Percentiles rank a stretch among this genome's conserved stretches.
Conservation (phyloP, 2,797 vertebrate genomes). For the Micromesistius poutassou region DNA sequence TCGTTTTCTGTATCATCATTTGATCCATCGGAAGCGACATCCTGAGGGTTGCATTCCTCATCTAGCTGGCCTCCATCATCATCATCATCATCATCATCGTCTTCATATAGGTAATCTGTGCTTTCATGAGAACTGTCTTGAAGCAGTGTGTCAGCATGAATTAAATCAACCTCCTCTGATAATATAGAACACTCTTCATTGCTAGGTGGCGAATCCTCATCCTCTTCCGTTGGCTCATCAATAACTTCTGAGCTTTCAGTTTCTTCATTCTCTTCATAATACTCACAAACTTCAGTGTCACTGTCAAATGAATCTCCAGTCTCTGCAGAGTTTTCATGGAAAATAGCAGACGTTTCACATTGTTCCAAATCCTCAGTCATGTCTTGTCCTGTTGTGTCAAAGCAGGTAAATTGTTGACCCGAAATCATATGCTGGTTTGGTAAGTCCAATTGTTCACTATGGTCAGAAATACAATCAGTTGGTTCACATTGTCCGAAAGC, state of each 20-base stretch:
- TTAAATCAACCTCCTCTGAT: conserved; percentile 24
- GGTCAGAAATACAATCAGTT: conserved; percentile 33
- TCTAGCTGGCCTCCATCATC: conserved; percentile 8
- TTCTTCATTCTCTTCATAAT: conserved; percentile 24
- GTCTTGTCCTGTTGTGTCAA: conserved; percentile 50
- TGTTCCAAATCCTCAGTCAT: conserved; percentile 50
- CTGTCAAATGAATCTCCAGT: conserved; percentile 33
- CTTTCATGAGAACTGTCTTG: conserved; percentile 28
- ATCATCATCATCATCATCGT: neutral
- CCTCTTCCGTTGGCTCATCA: conserved; percentile 30
- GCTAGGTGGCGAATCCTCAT: conserved; percentile 7
- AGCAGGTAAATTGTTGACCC: conserved; percentile 32
- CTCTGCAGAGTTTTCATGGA: conserved; percentile 20
- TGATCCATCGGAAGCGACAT: neutral
- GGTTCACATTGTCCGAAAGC: conserved; percentile 40
- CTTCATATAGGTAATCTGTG: conserved; percentile 7
- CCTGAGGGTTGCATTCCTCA: conserved; percentile 24
- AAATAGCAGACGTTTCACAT: conserved; percentile 25
- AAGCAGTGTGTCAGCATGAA: conserved; percentile 5
- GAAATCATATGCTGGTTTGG: conserved; percentile 33
- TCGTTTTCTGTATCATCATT: conserved; percentile 3
- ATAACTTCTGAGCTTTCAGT: conserved; percentile 26
- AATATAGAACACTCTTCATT: conserved; percentile 21
- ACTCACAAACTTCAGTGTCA: conserved; percentile 36
- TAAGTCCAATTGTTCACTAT: conserved; percentile 20